Evolutionary conservation across 1,140 invertebrate species (phyloP), one percentile per base, ranked within the genome.

Genomic region (Philotrypesis tridentata): DNA sequence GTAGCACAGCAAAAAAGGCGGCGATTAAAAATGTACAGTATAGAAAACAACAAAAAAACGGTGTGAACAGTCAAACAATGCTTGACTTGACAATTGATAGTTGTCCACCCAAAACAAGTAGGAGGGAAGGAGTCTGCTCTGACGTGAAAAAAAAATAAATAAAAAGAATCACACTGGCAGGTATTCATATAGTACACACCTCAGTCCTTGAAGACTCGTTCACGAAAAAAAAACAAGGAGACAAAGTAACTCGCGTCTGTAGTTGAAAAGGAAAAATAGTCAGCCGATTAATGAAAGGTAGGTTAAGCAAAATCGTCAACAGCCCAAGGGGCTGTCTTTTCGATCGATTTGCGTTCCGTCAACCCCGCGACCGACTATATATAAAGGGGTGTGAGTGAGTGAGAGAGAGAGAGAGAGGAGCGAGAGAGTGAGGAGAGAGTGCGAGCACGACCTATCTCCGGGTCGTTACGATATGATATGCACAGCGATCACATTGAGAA

Each of bases 331-430:
- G 23, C 12, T 33, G 17, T 73, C 27, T 55, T 48, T 14, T 60
- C 65, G 65, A 81, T 81, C 80, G 80, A 81, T 81, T 81, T 70
- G 80, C 43, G 21, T 81, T 81, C 27, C 65, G 61, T 65, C 63
- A 55, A 74, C 40, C 31, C 37, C 29, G 40, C 48, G 48, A n/a
- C 21, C 48, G 48, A 21, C 48, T 55, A 4, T n/a, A 17, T 55
- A 17, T 55, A n/a, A 6, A 55, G 3, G 0, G 1, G n/a, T n/a
- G 17, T 6, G 31, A 70, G 8, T 7, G 31, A 29, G 67, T 0
- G 12, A 29, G 25, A 29, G 27, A 61, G n/a, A 17, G 1, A 17
- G 78, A 25, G 60, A 5, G n/a, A 21, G n/a, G n/a, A 40, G 55
- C 40, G 55, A 31, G 27, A 68, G 65, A 29, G 23, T 0, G 65